phyloP scores from a whole-genome alignment of 2,888 invertebrate species.

The Cerastis leucographa region DNA sequence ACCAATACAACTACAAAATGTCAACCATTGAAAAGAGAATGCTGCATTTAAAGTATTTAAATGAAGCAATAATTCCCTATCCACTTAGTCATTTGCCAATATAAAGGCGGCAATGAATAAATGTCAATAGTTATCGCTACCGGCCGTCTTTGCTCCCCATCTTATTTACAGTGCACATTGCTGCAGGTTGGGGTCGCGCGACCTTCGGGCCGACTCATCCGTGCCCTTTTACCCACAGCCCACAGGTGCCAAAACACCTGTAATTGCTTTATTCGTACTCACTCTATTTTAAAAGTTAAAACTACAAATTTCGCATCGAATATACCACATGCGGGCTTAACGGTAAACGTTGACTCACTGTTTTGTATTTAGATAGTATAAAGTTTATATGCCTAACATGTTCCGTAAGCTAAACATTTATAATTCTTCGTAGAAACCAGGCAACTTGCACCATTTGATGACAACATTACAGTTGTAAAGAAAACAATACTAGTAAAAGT shows the following conservation, averaged over 20 bases:
- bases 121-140: conserved; percentile 47
- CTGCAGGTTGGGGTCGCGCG: conserved; percentile 71
- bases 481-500: conserved; percentile 30
- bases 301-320: conserved; percentile 23
- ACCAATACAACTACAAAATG: not conserved
- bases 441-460: conserved; percentile 3
- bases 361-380: conserved; percentile 52
- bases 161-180: conserved; percentile 64
- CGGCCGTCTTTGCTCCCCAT: conserved; percentile 54
- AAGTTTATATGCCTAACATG: conserved; percentile 37
- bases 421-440: not conserved
- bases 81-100: conserved; percentile 31
- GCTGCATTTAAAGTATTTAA: not conserved
- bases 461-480: conserved; percentile 4
- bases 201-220: conserved; percentile 75
- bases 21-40: not conserved
- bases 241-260: conserved; percentile 87
- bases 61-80: conserved; percentile 17
- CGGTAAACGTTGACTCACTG: conserved; percentile 62
- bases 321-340: conserved; percentile 61
- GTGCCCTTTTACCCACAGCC: conserved; percentile 80
- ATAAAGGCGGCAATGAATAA: conserved; percentile 34
- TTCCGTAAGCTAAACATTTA: conserved; percentile 25
- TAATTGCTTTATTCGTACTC: conserved; percentile 74
- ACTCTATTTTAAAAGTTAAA: conserved; percentile 62